These are phyloP conservation scores for Xanthia icteritia DNA, from an alignment of 2,888 invertebrate species.

Conservation along the genomic window DNA sequence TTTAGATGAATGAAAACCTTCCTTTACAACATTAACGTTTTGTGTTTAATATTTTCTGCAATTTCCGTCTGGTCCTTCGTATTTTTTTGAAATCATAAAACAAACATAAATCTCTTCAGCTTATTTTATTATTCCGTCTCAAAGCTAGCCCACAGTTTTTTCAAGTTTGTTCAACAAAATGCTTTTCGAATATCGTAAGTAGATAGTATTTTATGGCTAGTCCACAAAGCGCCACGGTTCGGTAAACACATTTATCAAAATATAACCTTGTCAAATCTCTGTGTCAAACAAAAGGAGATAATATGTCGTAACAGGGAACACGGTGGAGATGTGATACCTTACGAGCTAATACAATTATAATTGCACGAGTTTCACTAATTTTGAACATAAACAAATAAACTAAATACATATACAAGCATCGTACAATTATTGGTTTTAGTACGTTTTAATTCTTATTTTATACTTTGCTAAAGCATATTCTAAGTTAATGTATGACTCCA, in stretches of 20 bases:
- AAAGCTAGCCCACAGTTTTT: slow-evolving; percentile 32
- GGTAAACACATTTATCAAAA: slow-evolving; percentile 81
- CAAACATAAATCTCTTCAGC: slow-evolving; percentile 44
- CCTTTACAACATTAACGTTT: slow-evolving; percentile 44
- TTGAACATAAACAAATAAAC: slow-evolving; percentile 43
- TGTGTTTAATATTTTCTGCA: slow-evolving; percentile 47
- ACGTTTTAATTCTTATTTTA: slow-evolving; percentile 21
- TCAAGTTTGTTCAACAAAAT: slow-evolving; percentile 60
- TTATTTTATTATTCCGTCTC: slow-evolving; percentile 55
- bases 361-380: slow-evolving; percentile 44
- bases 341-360: slow-evolving; percentile 47
- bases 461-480: slow-evolving; percentile 1
- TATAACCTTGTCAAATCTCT: slow-evolving; percentile 69
- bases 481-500: no score
- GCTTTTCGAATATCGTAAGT: slow-evolving; percentile 67
- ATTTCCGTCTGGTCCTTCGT: slow-evolving; percentile 31
- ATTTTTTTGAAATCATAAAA: slow-evolving; percentile 38
- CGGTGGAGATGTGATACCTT: slow-evolving; percentile 43
- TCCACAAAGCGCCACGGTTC: slow-evolving; percentile 59
- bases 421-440: slow-evolving; percentile 42
- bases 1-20: slow-evolving; percentile 55
- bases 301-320: slow-evolving; percentile 49
- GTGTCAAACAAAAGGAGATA: slow-evolving; percentile 62
- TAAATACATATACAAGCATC: slow-evolving; percentile 31
- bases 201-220: slow-evolving; percentile 67